Evolutionary conservation across 2,888 invertebrate genomes (phyloP).

Genomic region (Tuberolachnus salignus): DNA sequence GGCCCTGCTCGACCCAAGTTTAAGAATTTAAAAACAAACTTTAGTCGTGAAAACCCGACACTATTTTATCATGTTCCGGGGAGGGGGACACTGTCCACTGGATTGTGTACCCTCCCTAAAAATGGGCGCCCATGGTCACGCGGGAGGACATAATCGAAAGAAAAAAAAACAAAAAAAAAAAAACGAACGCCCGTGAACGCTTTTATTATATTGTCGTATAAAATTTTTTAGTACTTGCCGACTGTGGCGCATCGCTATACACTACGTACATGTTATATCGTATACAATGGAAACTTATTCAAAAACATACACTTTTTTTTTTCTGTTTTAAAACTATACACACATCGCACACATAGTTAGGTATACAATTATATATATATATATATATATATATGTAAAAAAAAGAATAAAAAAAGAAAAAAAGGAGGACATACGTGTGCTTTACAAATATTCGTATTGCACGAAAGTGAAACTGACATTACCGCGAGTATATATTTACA

Average conservation of each 20-base stretch:
- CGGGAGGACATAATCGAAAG: background rate
- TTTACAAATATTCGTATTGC: slow-evolving; percentile 30
- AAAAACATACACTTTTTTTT: slow-evolving; percentile 17
- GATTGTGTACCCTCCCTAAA: too few species aligned
- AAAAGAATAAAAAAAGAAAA: slow-evolving; percentile 10
- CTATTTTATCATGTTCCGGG: too few species aligned
- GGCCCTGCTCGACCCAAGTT: too few species aligned
- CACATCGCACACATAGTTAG: background rate
- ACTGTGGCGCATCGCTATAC: background rate
- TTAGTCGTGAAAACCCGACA: too few species aligned
- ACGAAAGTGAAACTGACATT: slow-evolving; percentile 49
- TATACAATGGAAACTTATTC: slow-evolving; percentile 29
- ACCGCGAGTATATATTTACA: slow-evolving; percentile 8
- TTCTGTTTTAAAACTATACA: slow-evolving; percentile 35
- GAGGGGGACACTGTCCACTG: too few species aligned
- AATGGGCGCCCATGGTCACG: too few species aligned
- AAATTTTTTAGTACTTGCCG: too few species aligned
- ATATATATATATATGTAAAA: background rate
- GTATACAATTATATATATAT: background rate
- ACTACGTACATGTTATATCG: background rate
- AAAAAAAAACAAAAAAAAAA: too few species aligned
- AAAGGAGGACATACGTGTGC: slow-evolving; percentile 39
- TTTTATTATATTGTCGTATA: background rate
- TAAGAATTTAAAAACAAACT: too few species aligned
- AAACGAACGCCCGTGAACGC: slow-evolving; percentile 11